Evolutionary conservation across 2,113 vertebrate genomes (phyloP).

Genomic region (Triplophysa dalaica): DNA sequence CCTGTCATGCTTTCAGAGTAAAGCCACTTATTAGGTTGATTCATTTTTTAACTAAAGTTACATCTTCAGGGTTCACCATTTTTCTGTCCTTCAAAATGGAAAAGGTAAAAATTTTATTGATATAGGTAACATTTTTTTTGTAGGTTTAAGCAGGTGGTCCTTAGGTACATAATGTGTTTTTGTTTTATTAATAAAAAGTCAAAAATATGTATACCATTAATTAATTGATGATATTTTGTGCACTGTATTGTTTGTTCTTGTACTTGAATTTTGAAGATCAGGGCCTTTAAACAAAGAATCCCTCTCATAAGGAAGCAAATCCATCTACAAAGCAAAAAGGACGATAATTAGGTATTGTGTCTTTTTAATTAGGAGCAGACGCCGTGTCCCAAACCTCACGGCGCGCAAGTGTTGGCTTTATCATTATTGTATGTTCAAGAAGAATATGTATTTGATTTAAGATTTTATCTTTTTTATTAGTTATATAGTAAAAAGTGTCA

Average conservation of each 20-base stretch:
- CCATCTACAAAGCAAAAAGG: conserved; percentile 16
- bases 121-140: not conserved
- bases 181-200: not conserved
- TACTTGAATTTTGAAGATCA: conserved; percentile 15
- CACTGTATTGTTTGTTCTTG: not conserved
- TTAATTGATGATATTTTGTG: conserved; percentile 19
- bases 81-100: not conserved
- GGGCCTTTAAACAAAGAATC: not conserved
- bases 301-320: not conserved
- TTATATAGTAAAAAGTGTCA: not conserved
- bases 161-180: not conserved
- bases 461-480: conserved; percentile 44
- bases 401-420: conserved; percentile 7
- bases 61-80: not conserved
- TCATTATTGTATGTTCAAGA: conserved; percentile 19
- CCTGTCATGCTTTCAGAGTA: not conserved
- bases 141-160: not conserved
- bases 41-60: not conserved
- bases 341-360: conserved; percentile 21
- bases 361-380: conserved; percentile 35
- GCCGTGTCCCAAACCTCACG: not conserved
- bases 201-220: not conserved
- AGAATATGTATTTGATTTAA: conserved; percentile 37
- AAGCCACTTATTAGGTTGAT: not conserved
- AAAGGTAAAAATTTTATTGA: not conserved